These are phyloP conservation scores for Phoenicopterus ruber DNA, from an alignment of 2,113 vertebrate species.

Conservation along the genomic window DNA sequence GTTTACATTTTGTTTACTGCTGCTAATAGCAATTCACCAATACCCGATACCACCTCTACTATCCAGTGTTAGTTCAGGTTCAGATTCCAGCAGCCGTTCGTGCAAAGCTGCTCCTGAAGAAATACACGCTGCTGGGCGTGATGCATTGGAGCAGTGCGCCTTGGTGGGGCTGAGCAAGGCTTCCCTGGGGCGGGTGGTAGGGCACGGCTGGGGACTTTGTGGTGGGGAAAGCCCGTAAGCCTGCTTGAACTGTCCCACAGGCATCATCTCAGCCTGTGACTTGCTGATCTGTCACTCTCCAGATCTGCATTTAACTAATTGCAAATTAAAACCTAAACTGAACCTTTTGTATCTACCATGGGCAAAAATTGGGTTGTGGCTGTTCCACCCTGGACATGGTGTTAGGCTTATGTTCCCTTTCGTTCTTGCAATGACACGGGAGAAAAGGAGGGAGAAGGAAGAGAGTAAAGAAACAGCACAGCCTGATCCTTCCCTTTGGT, in stretches of 20 bases:
- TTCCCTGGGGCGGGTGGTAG: neutral
- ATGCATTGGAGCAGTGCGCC: rapidly evolving
- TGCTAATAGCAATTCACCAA: neutral
- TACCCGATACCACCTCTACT: neutral
- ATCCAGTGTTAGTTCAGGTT: neutral
- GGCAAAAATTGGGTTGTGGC: neutral
- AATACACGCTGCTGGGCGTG: rapidly evolving
- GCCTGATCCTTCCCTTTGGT: neutral
- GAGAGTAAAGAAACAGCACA: neutral
- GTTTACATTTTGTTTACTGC: neutral
- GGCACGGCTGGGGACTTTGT: neutral
- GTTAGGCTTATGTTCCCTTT: neutral
- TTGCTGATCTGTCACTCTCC: neutral
- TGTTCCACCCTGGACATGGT: neutral
- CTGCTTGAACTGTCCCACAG: neutral
- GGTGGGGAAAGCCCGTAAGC: neutral
- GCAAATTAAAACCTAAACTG: neutral
- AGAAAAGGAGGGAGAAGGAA: neutral
- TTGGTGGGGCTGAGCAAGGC: neutral
- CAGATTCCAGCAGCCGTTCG: neutral
- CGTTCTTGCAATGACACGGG: neutral
- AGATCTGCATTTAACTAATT: too few species aligned
- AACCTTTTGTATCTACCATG: neutral
- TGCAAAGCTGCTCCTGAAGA: neutral
- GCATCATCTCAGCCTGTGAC: neutral